Percentiles rank a stretch among this genome's conserved stretches.
Conservation (phyloP, 2,113 vertebrate species). For the Andinoacara biseriatus region DNA sequence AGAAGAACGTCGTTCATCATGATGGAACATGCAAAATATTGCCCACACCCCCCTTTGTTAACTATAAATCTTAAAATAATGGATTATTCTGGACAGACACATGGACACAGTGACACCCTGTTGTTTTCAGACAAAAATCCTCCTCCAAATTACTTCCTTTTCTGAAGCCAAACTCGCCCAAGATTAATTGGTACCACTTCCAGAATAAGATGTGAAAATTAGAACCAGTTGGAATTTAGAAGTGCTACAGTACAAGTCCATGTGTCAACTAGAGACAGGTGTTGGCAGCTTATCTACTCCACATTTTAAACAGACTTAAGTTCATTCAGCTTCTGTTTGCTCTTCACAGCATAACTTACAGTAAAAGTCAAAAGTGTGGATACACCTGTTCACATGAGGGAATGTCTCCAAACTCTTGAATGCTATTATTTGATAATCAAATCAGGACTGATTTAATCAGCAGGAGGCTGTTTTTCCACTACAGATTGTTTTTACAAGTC, state of each 20-base stretch:
- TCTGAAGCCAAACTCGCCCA: neutral
- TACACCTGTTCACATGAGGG: no score
- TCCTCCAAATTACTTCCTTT: slow-evolving; percentile 27
- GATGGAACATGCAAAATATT: neutral
- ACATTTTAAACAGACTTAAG: neutral
- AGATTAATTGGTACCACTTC: slow-evolving; percentile 29
- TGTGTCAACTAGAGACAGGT: slow-evolving; percentile 14
- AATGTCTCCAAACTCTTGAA: neutral
- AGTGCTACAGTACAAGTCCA: neutral
- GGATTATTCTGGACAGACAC: slow-evolving; percentile 10
- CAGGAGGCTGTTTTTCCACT: neutral
- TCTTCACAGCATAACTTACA: neutral
- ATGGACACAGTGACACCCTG: slow-evolving; percentile 17
- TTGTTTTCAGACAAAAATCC: slow-evolving; percentile 24
- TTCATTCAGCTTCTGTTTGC: neutral
- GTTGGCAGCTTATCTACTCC: neutral
- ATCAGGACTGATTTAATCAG: no score
- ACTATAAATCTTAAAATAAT: slow-evolving; percentile 19
- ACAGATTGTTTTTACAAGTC: neutral
- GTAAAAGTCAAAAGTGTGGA: neutral
- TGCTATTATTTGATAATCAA: no score
- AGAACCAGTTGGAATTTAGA: neutral
- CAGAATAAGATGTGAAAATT: slow-evolving; percentile 25
- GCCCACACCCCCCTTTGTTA: neutral
- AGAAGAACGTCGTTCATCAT: neutral